Base-by-base conservation (phyloP, 2,113 vertebrate genomes). In the Carettochelys insculpta region DNA sequence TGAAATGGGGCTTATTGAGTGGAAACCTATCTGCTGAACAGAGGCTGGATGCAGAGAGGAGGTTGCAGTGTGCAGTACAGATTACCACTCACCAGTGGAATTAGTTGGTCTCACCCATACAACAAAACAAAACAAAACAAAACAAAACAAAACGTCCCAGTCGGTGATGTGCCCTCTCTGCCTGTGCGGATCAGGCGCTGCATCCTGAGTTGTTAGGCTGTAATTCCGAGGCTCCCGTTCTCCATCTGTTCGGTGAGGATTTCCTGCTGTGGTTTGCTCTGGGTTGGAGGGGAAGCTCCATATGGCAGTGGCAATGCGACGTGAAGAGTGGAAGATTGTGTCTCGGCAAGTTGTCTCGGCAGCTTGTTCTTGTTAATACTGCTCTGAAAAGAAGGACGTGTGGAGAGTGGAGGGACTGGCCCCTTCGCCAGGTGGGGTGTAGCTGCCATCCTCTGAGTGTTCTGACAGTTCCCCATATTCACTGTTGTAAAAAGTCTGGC, bases 401-500 rank as follows among this genome's bases (percentile, higher is more conserved):
- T 82, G 94, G 79, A 97, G 80, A 19, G 94, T 58, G 11, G 95
- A 93, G 75, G 96, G 96, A 82, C 94, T 97, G 88, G 91, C 75
- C 77, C 92, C 96, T 56, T 96, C 96, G 86, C 94, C 95, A 14
- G 97, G 81, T 0, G 94, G 96, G 89, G 95, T 92, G 65, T 95
- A 92, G 92, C 92, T 93, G 47, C 94, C 96, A 2, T 97, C 97
- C 80, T 97, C 92, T 22, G 94, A 95, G 1, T 97, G 97, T 96
- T 99, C 98, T 1, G 98, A 98, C 95, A 99, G 98, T 96, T 99
- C 99, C 76, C 99, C 98, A 0, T 99, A 99, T 97, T 99, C 99
- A 92, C 98, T 99, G 98, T 99, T 99, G 98, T 99, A 99, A 98
- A 99, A 99, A 97, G 98, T 99, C 97, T 99, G 99, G 89, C 98